A percentile compares a stretch with the other conserved stretches of the same genome.
Conservation (phyloP, 1,140 invertebrate species). For the Penaeus japonicus region DNA sequence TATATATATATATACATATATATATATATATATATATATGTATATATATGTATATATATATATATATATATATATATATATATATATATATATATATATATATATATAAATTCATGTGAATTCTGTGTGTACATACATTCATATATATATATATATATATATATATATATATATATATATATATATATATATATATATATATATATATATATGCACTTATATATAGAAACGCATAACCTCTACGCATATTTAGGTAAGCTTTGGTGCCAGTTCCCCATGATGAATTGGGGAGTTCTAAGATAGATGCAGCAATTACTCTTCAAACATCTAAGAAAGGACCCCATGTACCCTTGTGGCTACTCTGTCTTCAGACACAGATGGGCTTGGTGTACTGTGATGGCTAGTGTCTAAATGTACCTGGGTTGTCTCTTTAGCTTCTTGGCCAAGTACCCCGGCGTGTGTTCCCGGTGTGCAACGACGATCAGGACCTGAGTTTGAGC, state of each 20-base stretch:
- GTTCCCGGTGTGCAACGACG: too few relatives aligned
- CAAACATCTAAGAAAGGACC: too few relatives aligned
- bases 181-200: not conserved
- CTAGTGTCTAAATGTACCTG: too few relatives aligned
- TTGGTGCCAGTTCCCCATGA: too few relatives aligned
- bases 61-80: not conserved
- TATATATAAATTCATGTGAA: not conserved
- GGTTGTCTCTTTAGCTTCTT: too few relatives aligned
- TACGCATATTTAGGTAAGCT: not conserved
- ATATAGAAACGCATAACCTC: not conserved
- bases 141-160: not conserved
- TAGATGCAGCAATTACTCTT: too few relatives aligned
- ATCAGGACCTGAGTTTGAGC: too few relatives aligned
- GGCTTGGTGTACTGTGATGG: too few relatives aligned
- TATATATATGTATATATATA: not conserved
- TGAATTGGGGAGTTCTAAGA: too few relatives aligned
- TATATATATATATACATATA: not conserved
- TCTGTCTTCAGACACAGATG: too few relatives aligned
- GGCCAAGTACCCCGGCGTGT: too few relatives aligned
- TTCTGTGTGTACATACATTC: not conserved
- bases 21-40: not conserved
- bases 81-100: not conserved
- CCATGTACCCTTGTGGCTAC: too few relatives aligned
- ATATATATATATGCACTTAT: not conserved
- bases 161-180: not conserved